Evolutionary conservation across 1,140 invertebrate species (phyloP).

Genomic region (Holcopasites calliopsidis): DNA sequence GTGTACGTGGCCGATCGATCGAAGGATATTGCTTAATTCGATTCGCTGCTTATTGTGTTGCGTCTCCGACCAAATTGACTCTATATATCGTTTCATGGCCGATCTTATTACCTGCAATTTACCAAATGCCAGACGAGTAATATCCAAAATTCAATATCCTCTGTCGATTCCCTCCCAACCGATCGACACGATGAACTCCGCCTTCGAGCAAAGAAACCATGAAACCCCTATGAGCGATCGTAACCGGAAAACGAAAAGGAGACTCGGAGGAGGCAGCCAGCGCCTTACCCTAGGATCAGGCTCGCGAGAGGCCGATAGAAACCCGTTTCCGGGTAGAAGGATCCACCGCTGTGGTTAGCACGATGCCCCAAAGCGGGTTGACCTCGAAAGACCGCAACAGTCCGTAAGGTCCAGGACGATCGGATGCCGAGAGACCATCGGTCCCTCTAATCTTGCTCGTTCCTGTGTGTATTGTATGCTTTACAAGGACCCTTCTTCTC

Average conservation of each 20-base stretch:
- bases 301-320: constrained; percentile 58
- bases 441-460: constrained; percentile 62
- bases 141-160: constrained; percentile 4
- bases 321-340: constrained; percentile 75
- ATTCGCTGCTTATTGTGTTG: constrained; percentile 14
- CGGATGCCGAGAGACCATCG: constrained; percentile 61
- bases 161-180: constrained; percentile 1
- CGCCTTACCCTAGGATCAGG: constrained; percentile 51
- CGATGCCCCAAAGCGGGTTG: constrained; percentile 79
- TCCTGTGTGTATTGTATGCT: constrained; percentile 30
- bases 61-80: background rate
- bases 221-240: constrained; percentile 58
- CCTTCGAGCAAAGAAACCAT: constrained; percentile 58
- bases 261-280: constrained; percentile 23
- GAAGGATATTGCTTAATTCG: constrained; percentile 36
- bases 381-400: constrained; percentile 68
- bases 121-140: too few relatives aligned
- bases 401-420: constrained; percentile 56
- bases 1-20: constrained; percentile 50
- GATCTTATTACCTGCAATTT: too few relatives aligned
- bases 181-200: constrained; percentile 41
- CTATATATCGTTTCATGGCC: background rate
- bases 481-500: constrained; percentile 18
- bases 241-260: constrained; percentile 58
- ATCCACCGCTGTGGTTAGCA: constrained; percentile 71